phyloP scores from a whole-genome alignment of 2,797 vertebrate species.

The Lithobates sylvaticus region DNA sequence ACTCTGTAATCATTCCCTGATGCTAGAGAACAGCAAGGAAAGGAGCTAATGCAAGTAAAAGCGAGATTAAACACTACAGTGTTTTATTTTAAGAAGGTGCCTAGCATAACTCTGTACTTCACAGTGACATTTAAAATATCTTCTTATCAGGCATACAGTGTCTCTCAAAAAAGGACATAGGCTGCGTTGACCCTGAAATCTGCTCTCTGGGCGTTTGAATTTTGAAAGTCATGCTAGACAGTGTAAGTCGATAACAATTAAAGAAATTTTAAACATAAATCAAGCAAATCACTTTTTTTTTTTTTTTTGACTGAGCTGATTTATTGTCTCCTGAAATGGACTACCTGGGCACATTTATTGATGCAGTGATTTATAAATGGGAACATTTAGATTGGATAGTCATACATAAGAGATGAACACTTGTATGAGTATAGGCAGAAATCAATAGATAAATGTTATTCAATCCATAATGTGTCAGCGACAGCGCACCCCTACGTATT shows the following conservation, averaged over 20 bases:
- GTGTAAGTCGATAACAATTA: conserved; percentile 59
- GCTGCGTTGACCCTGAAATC: conserved; percentile 10
- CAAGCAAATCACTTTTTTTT: conserved; percentile 48
- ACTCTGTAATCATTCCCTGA: conserved; percentile 28
- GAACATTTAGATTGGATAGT: conserved; percentile 59
- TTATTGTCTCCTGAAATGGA: conserved; percentile 46
- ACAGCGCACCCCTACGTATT: conserved; percentile 23
- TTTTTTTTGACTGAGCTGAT: conserved; percentile 33
- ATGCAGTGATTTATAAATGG: conserved; percentile 57
- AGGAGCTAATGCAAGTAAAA: conserved; percentile 26
- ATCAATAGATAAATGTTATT: conserved; percentile 56
- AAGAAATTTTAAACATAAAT: conserved; percentile 60
- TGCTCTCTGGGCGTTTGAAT: conserved; percentile 11
- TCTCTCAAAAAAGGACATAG: conserved; percentile 20
- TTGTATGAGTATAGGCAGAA: conserved; percentile 57
- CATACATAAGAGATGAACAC: conserved; percentile 53
- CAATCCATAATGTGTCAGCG: conserved; percentile 32
- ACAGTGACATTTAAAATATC: conserved; percentile 46
- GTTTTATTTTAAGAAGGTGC: conserved; percentile 33
- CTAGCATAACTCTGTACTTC: conserved; percentile 14
- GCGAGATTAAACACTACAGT: conserved; percentile 20
- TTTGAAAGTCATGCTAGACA: conserved; percentile 52
- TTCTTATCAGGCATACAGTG: conserved; percentile 9
- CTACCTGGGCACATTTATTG: conserved; percentile 58
- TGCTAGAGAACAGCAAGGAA: conserved; percentile 13